Base-by-base conservation (phyloP, 2,113 vertebrate species). In the Channa maculata region DNA sequence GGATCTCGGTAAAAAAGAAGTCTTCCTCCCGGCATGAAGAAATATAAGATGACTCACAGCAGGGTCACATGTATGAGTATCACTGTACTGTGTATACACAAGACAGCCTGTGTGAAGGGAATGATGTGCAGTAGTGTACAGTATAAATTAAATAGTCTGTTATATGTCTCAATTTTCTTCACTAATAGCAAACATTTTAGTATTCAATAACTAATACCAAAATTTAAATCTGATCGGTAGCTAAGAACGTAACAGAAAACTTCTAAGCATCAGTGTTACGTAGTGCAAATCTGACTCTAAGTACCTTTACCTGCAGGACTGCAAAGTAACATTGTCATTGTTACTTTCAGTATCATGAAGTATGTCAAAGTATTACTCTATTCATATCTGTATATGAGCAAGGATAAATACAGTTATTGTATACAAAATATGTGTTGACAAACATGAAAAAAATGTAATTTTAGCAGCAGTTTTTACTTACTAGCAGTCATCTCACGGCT, bases 1-100 rank as follows among this genome's bases (percentile, higher is more conserved):
- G 77, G 82, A 82, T 86, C 70, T 54, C 50, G 74, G 64, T 4
- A 71, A 88, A 66, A 67, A 65, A 57, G 4, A 59, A 82, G 68
- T 48, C 48, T 50, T 75, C 59, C 79, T 78, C 46, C 80, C 75
- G 79, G 69, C 75, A 48, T 36, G 1, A 45, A 85, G 71, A 53
- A 68, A 77, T 37, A 65, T 49, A 62, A 71, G 71, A 79, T 87
- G 85, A 91, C 81, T 88, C 77, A 87, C 82, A 76, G 78, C 64
- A 12, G 75, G 85, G 82, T 86, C 73, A 84, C 2, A 69, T 77
- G n/a, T 34, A 75, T 38, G 34, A 71, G 65, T 69, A 61, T 70
- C 70, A 33, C 54, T 45, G 52, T 24, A 34, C 67, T 39, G 51
- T 46, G 38, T 68, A 62, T 58, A 73, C 5, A 14, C 49, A 45